phyloP scores from a whole-genome alignment of 2,888 invertebrate species.

The Entomobrya proxima region DNA sequence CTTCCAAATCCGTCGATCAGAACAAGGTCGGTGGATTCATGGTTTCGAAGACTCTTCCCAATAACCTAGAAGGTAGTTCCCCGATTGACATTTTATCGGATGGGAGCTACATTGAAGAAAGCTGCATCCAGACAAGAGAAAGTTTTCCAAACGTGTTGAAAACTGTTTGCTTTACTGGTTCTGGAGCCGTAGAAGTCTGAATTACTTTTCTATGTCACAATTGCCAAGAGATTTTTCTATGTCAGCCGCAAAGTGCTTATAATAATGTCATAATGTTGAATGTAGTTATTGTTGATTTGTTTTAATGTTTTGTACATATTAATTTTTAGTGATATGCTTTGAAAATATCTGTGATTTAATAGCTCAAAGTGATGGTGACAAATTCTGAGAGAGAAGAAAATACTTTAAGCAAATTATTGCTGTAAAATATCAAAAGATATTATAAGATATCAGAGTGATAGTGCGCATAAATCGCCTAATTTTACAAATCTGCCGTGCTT shows the following conservation, averaged over 20 bases:
- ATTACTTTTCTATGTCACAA: neutral
- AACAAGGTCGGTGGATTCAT: neutral
- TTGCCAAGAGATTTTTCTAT: neutral
- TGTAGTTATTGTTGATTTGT: slow-evolving; percentile 7
- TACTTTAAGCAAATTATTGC: too few species aligned
- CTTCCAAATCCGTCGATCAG: slow-evolving; percentile 5
- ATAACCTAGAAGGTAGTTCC: slow-evolving; percentile 19
- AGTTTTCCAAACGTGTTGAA: slow-evolving; percentile 74
- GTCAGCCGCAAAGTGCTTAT: slow-evolving; percentile 24
- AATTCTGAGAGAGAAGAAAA: too few species aligned
- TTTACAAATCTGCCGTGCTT: too few species aligned
- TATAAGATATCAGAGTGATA: too few species aligned
- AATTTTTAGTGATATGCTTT: neutral
- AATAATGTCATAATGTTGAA: too few species aligned
- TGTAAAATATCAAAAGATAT: too few species aligned
- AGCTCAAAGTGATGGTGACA: neutral
- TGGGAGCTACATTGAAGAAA: slow-evolving; percentile 30
- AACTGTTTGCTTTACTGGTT: slow-evolving; percentile 73
- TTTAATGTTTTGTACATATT: slow-evolving; percentile 23
- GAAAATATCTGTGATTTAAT: slow-evolving; percentile 23
- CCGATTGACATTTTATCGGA: slow-evolving; percentile 53
- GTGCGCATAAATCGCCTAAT: too few species aligned
- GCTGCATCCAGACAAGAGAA: slow-evolving; percentile 62
- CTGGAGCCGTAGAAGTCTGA: slow-evolving; percentile 75
- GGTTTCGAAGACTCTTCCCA: neutral